Conservation (phyloP, 2,888 invertebrate genomes). For the Uloborus plumipes region DNA sequence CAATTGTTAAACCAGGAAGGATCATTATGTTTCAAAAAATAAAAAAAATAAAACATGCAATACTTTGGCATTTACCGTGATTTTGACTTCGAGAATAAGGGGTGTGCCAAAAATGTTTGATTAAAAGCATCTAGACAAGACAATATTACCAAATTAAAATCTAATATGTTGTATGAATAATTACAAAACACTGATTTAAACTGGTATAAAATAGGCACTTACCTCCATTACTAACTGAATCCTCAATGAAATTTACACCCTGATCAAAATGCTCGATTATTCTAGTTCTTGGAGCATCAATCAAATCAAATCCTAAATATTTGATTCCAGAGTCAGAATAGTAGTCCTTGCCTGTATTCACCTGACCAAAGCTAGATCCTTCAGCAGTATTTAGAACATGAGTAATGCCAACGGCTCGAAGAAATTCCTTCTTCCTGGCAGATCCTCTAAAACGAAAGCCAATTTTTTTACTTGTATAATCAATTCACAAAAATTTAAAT, state of each 20-base stretch:
- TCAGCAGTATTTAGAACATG: conserved; percentile 90
- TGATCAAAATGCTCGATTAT: conserved; percentile 85
- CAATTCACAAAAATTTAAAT: too few species aligned
- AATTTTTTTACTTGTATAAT: too few species aligned
- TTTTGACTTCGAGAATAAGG: too few species aligned
- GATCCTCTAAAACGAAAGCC: conserved; percentile 76
- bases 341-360: conserved; percentile 82
- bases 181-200: background rate
- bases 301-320: conserved; percentile 85
- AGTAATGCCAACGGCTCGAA: conserved; percentile 83
- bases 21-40: too few species aligned
- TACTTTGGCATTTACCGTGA: too few species aligned
- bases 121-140: too few species aligned
- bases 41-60: too few species aligned
- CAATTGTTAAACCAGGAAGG: too few species aligned
- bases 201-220: conserved; percentile 62
- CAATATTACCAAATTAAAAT: too few species aligned
- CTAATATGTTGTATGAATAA: background rate
- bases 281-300: conserved; percentile 83
- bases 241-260: conserved; percentile 85
- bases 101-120: too few species aligned
- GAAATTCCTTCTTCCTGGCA: conserved; percentile 82
- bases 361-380: conserved; percentile 84
- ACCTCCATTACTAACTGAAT: conserved; percentile 82
- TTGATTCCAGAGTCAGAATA: conserved; percentile 80